phyloP scores from a whole-genome alignment of 2,113 vertebrate species.

The Hippoglossus stenolepis region DNA sequence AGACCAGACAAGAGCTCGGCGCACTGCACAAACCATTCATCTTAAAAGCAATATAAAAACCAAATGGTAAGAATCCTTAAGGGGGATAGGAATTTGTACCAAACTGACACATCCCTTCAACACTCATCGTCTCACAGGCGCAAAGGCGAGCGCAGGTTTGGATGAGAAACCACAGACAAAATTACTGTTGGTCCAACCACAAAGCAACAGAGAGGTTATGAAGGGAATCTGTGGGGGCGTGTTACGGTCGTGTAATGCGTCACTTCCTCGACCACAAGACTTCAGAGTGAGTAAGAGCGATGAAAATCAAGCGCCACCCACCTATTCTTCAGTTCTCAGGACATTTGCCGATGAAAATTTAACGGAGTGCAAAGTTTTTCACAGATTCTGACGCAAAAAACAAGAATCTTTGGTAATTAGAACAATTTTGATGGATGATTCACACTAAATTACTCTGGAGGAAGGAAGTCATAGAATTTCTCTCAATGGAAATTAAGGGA shows the following conservation, averaged over 20 bases:
- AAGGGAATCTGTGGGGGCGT: conserved; percentile 42
- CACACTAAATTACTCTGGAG: background rate
- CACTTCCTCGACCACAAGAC: conserved; percentile 49
- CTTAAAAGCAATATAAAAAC: conserved; percentile 4
- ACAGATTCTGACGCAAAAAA: background rate
- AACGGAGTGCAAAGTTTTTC: background rate
- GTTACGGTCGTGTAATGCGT: conserved; percentile 55
- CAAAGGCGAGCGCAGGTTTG: background rate
- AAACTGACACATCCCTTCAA: background rate
- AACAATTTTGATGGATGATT: background rate
- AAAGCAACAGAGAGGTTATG: conserved; percentile 20
- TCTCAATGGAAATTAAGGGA: background rate
- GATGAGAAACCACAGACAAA: conserved; percentile 12
- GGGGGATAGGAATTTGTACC: conserved; percentile 1
- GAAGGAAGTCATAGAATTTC: background rate
- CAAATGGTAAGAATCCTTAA: conserved; percentile 1
- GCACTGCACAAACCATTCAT: background rate
- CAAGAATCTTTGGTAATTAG: too few relatives aligned
- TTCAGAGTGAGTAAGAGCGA: conserved; percentile 29
- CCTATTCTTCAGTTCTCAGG: background rate
- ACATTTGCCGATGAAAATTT: background rate
- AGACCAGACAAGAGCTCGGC: background rate
- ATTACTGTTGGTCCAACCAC: conserved; percentile 16
- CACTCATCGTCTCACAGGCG: background rate
- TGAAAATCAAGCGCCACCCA: background rate